A percentile compares a stretch with the other conserved stretches of the same genome.
Evolutionary conservation across 2,888 invertebrate species (phyloP).

Genomic region (Thereva nobilitata): DNA sequence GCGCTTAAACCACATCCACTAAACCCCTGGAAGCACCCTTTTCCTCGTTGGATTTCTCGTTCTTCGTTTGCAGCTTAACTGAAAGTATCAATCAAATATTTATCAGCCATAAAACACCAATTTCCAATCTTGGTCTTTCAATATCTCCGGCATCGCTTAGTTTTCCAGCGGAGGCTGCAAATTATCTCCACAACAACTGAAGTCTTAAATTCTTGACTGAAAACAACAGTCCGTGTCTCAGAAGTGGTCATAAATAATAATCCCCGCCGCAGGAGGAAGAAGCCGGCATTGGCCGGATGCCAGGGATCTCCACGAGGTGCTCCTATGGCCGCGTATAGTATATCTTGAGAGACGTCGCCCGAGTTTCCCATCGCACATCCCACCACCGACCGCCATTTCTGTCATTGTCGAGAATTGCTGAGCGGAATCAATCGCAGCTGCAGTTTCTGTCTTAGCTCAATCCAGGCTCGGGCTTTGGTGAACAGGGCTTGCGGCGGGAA

Average conservation of each 20-base stretch:
- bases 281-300: slow-evolving; percentile 21
- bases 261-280: slow-evolving; percentile 1
- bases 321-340: not conserved
- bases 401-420: too few species aligned
- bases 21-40: too few species aligned
- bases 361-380: slow-evolving; percentile 16
- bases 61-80: too few species aligned
- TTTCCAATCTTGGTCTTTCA: not conserved
- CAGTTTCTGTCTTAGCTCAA: too few species aligned
- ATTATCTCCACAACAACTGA: slow-evolving; percentile 18
- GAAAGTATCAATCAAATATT: too few species aligned
- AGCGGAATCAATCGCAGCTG: too few species aligned
- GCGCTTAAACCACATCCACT: too few species aligned
- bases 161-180: not conserved
- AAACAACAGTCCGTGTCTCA: slow-evolving; percentile 22
- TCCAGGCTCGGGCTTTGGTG: too few species aligned
- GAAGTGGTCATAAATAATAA: slow-evolving; percentile 26
- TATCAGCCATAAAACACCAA: too few species aligned
- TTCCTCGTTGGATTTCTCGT: too few species aligned
- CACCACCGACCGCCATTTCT: slow-evolving; percentile 1
- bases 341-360: not conserved
- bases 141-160: not conserved
- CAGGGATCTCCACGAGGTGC: slow-evolving; percentile 14
- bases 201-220: slow-evolving; percentile 16
- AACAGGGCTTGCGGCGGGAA: too few species aligned